These are phyloP conservation scores for Eupithecia subfuscata DNA, from an alignment of 2,888 invertebrate species.

Conservation along the genomic window DNA sequence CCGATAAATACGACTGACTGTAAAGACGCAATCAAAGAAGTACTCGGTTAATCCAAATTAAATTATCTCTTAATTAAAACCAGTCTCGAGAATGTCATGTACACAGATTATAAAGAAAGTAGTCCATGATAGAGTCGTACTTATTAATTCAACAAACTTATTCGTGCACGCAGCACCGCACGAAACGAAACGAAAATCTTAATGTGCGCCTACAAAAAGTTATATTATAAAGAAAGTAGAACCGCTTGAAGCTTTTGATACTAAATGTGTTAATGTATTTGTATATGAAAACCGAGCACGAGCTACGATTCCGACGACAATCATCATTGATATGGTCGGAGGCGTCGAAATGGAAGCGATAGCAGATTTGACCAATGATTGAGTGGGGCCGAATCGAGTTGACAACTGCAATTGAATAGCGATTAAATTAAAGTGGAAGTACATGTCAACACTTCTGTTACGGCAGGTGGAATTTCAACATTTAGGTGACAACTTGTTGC, in stretches of 20 bases:
- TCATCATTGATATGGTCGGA: constrained; percentile 40
- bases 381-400: constrained; percentile 43
- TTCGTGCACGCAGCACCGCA: constrained; percentile 21
- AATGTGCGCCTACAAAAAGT: constrained; percentile 16
- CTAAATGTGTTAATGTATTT: constrained; percentile 26
- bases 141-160: constrained; percentile 32
- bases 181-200: constrained; percentile 15
- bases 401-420: constrained; percentile 41
- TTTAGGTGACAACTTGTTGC: constrained; percentile 5
- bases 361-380: constrained; percentile 41
- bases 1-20: constrained; percentile 27
- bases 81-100: constrained; percentile 39
- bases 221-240: constrained; percentile 21
- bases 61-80: constrained; percentile 47
- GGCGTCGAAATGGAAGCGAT: constrained; percentile 47
- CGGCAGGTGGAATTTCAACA: constrained; percentile 16
- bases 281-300: constrained; percentile 38
- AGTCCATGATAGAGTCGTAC: constrained; percentile 40
- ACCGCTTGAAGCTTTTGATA: constrained; percentile 22
- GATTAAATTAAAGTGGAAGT: constrained; percentile 33
- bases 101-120: constrained; percentile 45
- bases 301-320: constrained; percentile 40
- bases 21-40: constrained; percentile 39
- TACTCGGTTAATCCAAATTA: constrained; percentile 44
- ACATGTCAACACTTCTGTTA: constrained; percentile 24